Evolutionary conservation across 2,113 vertebrate genomes (phyloP).

Genomic region (Merops nubicus): DNA sequence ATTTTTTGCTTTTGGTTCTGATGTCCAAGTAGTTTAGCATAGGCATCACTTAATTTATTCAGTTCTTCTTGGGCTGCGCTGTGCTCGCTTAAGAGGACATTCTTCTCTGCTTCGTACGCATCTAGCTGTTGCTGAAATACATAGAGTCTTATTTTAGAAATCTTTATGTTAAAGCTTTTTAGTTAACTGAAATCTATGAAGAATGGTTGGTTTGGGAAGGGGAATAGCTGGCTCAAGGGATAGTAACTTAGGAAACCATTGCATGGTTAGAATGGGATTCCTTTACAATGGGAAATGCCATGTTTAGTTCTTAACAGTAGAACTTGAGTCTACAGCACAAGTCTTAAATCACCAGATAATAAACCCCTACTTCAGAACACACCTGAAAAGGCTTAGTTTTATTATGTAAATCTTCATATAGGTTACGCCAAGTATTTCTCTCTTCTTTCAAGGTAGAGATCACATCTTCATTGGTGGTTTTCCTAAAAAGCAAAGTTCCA

Average conservation of each 20-base stretch:
- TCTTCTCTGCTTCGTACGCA: slow-evolving; percentile 88
- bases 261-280: neutral
- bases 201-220: neutral
- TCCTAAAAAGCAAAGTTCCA: slow-evolving; percentile 43
- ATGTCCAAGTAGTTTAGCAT: slow-evolving; percentile 91
- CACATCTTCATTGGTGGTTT: slow-evolving; percentile 62
- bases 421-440: slow-evolving; percentile 80
- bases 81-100: slow-evolving; percentile 84
- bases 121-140: slow-evolving; percentile 88
- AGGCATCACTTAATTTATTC: slow-evolving; percentile 87
- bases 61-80: slow-evolving; percentile 90
- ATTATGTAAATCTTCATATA: slow-evolving; percentile 86
- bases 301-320: neutral
- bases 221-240: neutral
- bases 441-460: slow-evolving; percentile 57
- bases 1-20: slow-evolving; percentile 98
- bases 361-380: neutral
- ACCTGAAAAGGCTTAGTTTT: slow-evolving; percentile 96
- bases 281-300: neutral
- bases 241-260: rapidly evolving
- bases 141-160: neutral
- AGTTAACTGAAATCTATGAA: neutral
- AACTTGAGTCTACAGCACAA: neutral
- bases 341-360: neutral
- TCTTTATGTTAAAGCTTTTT: neutral